Evolutionary conservation across 2,797 vertebrate species (phyloP).

Genomic region (Falco rusticolus): DNA sequence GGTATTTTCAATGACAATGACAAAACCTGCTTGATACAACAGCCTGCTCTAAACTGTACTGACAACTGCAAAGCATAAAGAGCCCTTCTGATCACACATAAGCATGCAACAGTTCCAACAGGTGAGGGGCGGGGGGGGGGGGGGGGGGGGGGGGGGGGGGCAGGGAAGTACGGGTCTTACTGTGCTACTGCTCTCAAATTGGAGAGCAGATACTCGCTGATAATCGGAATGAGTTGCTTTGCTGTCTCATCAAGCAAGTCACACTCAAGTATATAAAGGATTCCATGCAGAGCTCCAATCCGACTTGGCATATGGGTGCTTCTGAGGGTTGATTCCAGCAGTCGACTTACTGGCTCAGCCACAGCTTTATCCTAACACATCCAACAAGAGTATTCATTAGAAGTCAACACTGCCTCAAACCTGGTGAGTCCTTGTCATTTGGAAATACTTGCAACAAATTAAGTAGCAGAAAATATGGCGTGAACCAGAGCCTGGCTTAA

Average conservation of each 20-base stretch:
- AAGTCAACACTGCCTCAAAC: background rate
- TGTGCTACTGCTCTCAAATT: slow-evolving; percentile 89
- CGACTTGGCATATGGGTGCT: slow-evolving; percentile 95
- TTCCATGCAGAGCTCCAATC: slow-evolving; percentile 93
- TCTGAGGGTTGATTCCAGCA: slow-evolving; percentile 91
- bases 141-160: rapidly evolving
- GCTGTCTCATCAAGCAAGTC: slow-evolving; percentile 96
- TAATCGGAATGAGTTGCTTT: slow-evolving; percentile 90
- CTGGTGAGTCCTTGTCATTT: background rate
- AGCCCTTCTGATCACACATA: background rate
- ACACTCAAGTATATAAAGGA: slow-evolving; percentile 94
- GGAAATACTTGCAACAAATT: background rate
- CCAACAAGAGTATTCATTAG: background rate
- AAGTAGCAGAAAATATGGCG: background rate
- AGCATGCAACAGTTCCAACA: background rate
- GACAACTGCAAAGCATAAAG: background rate
- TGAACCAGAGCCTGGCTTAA: background rate
- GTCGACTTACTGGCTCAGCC: slow-evolving; percentile 92
- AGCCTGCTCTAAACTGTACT: background rate
- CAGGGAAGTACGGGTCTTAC: slow-evolving; percentile 77
- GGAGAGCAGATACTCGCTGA: slow-evolving; percentile 93
- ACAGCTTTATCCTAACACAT: slow-evolving; percentile 89
- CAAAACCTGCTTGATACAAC: background rate
- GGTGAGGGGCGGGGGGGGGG: too few species aligned
- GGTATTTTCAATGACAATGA: background rate